Evolutionary conservation across 2,888 invertebrate species (phyloP).

Genomic region (Sesia apiformis): DNA sequence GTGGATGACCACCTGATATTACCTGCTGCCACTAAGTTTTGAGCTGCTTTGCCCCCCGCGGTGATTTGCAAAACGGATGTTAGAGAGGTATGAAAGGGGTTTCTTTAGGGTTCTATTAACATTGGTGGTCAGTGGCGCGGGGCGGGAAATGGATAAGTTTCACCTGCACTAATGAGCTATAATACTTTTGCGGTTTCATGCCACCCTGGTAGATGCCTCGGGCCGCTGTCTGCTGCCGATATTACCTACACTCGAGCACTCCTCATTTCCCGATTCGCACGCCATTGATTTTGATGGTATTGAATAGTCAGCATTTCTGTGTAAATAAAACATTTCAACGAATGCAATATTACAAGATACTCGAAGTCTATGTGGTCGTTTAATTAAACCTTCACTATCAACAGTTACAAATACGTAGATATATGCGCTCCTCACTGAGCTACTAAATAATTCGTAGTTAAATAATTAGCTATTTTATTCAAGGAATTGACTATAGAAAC

Average conservation of each 20-base stretch:
- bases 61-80: neutral
- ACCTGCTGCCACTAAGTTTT: constrained; percentile 6
- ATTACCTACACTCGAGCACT: too few species aligned
- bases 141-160: constrained; percentile 40
- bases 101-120: constrained; percentile 7
- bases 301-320: too few species aligned
- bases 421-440: too few species aligned
- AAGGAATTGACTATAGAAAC: too few species aligned
- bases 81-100: neutral
- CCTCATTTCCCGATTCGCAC: constrained; percentile 28
- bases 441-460: too few species aligned
- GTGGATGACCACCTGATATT: constrained; percentile 17
- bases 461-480: too few species aligned
- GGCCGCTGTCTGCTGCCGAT: constrained; percentile 15
- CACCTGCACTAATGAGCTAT: constrained; percentile 43
- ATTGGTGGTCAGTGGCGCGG: constrained; percentile 11
- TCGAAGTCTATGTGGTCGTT: too few species aligned
- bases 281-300: neutral
- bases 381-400: too few species aligned
- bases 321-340: too few species aligned
- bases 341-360: too few species aligned
- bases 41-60: constrained; percentile 3
- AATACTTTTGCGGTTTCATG: constrained; percentile 28
- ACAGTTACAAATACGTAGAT: too few species aligned
- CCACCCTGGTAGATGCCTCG: constrained; percentile 22